Evolutionary conservation across 1,140 invertebrate species (phyloP), one percentile per base, ranked within the genome.

Genomic region (Nasonia longicornis): DNA sequence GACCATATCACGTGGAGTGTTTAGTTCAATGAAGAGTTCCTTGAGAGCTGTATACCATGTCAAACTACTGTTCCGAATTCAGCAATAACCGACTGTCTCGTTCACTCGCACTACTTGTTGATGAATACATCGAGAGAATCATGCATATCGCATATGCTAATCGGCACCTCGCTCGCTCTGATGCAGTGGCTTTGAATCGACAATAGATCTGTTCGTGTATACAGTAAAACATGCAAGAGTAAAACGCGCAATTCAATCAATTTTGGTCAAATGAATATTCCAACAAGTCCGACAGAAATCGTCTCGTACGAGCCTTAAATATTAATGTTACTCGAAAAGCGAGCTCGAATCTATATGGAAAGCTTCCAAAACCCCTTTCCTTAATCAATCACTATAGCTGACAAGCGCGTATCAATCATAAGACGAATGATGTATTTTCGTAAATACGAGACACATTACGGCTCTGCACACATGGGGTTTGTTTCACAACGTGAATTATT

Each of bases 301-400:
- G 52, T n/a, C 6, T 58, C 52, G 52, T 7, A 4, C 45, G 12
- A 58, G 52, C 20, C 16, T n/a, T 58, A 58, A 58, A 58, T 58
- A 58, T n/a, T 58, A 58, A 58, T 58, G 52, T n/a, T 52, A 52
- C 48, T 52, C 48, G 48, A 52, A 52, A 52, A 52, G 52, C 52
- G 16, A 58, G 6, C 52, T n/a, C 20, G 2, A 20, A 58, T 58
- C 12, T 10, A 58, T 58, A 58, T 58, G 16, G 6, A n/a, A 20
- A 58, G 52, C 52, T 52, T 52, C 20, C 52, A 16, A 58, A 26
- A 58, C 52, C 52, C 52, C 16, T 58, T 58, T 58, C 52, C 52
- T 58, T n/a, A 20, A 58, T 58, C 52, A 58, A 58, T 58, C 52
- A 58, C 52, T 7, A 20, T 3, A n/a, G 3, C 6, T n/a, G 52